Base-by-base conservation (phyloP, 2,797 vertebrate genomes). In the Phataginus tetradactyla region DNA sequence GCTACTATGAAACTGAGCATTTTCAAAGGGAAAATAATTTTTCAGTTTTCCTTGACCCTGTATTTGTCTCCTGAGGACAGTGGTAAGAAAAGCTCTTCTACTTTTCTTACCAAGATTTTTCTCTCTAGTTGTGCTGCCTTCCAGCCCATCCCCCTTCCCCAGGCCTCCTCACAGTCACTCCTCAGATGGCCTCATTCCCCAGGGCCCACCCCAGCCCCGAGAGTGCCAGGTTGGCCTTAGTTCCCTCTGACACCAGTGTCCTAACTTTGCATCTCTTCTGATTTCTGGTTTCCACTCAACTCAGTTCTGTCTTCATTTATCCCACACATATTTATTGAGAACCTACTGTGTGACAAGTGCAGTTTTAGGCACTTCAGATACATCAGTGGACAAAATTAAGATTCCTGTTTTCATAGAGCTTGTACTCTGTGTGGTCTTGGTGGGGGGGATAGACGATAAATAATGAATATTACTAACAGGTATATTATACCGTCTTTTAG, bases 81-180 rank as follows among this genome's bases (percentile, higher is more conserved):
- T 45, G 34, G n/a, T 79, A 45, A 95, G 78, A 74, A 79, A 85
- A 84, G 7, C 57, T 90, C 87, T 79, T 84, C 57, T 25, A 15
- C 69, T 79, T 78, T 12, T 45, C 45, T 11, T 45, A 45, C 45
- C 45, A 45, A 45, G 45, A 45, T 45, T 45, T 45, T 45, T 45
- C 45, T 45, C 45, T 85, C 49, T 72, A 0, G 64, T 14, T 32
- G 45, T 32, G 39, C 77, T 84, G 42, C 49, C 11, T 7, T 39
- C 42, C 25, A 45, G 86, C 6, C 27, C 27, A 9, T 6, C 37
- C 4, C 3, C 4, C 10, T 20, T n/a, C 21, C 3, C 4, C 8
- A 55, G 61, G 53, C 21, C 59, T 57, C 37, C 10, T 45, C 18
- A 1, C 10, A 21, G 78, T 9, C 32, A 6, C 3, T 9, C 45